A percentile compares a stretch with the other conserved stretches of the same genome.
Evolutionary conservation across 2,797 vertebrate genomes (phyloP).

Genomic region (Crypturellus tataupa): DNA sequence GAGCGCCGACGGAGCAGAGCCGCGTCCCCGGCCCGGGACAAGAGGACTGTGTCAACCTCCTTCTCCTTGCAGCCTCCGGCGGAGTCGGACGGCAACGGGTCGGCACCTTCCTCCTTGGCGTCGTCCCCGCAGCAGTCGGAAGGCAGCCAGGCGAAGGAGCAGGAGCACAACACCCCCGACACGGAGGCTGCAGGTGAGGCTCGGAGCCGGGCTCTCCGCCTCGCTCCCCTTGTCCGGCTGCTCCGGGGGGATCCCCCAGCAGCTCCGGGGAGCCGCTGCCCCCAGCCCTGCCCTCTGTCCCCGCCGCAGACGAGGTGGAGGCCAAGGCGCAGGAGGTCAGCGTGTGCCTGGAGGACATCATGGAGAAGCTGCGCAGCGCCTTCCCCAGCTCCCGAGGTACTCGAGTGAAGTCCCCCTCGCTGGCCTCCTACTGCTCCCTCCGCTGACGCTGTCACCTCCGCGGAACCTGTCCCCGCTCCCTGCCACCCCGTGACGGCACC

Average conservation of each 20-base stretch:
- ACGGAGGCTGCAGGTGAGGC: conserved; percentile 90
- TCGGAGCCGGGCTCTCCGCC: background rate
- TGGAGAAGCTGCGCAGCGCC: conserved; percentile 95
- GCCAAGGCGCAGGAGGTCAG: conserved; percentile 91
- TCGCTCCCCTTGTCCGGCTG: rapidly evolving
- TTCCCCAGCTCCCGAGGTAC: conserved; percentile 89
- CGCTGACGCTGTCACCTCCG: conserved; percentile 16
- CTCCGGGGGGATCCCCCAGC: background rate
- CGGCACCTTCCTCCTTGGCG: conserved; percentile 85
- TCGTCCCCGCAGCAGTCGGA: conserved; percentile 92
- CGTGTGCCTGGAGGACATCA: conserved; percentile 96
- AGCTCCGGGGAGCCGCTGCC: background rate
- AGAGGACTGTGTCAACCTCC: rapidly evolving
- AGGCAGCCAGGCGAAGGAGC: conserved; percentile 84
- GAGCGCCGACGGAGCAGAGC: background rate
- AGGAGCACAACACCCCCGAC: conserved; percentile 90
- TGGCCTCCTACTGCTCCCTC: conserved; percentile 52
- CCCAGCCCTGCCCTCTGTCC: background rate
- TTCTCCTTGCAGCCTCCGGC: conserved; percentile 86
- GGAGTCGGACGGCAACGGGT: conserved; percentile 90
- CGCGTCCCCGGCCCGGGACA: background rate
- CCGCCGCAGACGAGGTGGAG: conserved; percentile 87
- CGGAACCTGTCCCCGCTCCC: background rate
- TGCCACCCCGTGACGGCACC: background rate
- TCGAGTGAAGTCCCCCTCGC: conserved; percentile 65